Percentiles rank a stretch among this genome's conserved stretches.
Evolutionary conservation across 1,140 invertebrate genomes (phyloP).

Genomic region (Holotrichia oblita): DNA sequence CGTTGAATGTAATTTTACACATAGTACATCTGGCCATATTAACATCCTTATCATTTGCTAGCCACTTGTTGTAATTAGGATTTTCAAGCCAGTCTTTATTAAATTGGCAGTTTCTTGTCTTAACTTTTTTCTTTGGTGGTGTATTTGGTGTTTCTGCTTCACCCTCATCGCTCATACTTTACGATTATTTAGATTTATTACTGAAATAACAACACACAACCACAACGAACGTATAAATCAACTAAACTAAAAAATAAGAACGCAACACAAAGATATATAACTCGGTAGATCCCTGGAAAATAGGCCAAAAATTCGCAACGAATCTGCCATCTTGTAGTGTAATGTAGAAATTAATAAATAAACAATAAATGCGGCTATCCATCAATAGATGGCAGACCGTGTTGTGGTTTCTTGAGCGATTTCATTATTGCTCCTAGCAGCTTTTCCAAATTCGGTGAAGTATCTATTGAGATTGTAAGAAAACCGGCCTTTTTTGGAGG

Average conservation of each 20-base stretch:
- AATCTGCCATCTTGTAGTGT: constrained; percentile 11
- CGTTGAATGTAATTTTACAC: constrained; percentile 29
- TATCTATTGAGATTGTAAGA: not conserved
- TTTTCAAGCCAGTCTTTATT: constrained; percentile 33
- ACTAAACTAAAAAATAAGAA: constrained; percentile 6
- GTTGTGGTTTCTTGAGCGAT: not conserved
- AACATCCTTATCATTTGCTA: constrained; percentile 27
- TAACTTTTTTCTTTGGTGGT: constrained; percentile 29
- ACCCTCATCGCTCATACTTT: constrained; percentile 23
- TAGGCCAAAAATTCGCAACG: not conserved
- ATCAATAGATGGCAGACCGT: not conserved
- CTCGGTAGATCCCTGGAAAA: not conserved
- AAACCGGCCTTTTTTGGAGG: constrained; percentile 1
- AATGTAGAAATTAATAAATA: constrained; percentile 12
- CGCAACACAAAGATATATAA: not conserved
- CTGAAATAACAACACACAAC: not conserved
- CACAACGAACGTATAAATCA: not conserved
- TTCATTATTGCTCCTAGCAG: not conserved
- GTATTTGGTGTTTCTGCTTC: constrained; percentile 22
- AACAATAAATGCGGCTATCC: not conserved
- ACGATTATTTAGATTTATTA: not conserved
- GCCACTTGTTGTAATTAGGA: constrained; percentile 14
- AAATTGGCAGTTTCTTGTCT: constrained; percentile 32
- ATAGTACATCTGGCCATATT: constrained; percentile 32
- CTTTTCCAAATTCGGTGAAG: not conserved